Evolutionary conservation across 2,888 invertebrate species (phyloP).

Genomic region (Brachylomia viminalis): DNA sequence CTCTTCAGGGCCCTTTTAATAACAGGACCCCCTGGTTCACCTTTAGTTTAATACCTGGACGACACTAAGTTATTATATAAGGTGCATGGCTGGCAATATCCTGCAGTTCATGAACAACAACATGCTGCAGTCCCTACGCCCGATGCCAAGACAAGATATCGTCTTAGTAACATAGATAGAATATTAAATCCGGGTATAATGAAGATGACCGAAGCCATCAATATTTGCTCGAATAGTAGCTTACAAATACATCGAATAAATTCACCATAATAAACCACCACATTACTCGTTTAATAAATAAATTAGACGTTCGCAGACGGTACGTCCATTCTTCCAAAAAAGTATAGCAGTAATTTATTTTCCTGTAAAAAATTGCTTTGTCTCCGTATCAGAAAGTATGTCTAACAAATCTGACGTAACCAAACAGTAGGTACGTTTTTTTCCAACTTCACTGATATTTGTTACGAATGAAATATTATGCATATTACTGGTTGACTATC

Average conservation of each 20-base stretch:
- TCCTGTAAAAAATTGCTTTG: conserved; percentile 41
- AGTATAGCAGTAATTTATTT: conserved; percentile 42
- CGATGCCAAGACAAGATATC: not conserved
- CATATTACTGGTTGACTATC: not conserved
- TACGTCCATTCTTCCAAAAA: conserved; percentile 27
- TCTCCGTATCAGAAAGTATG: conserved; percentile 52
- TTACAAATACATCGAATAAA: conserved; percentile 28
- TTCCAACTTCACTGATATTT: conserved; percentile 45
- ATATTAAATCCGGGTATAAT: conserved; percentile 12
- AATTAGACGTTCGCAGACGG: conserved; percentile 27
- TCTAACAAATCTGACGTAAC: conserved; percentile 51
- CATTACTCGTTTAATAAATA: conserved; percentile 37
- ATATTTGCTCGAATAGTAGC: not conserved
- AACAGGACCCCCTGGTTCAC: conserved; percentile 30
- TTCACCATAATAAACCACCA: not conserved
- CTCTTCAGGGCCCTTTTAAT: conserved; percentile 22
- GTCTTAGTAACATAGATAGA: not conserved
- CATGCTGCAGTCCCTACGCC: conserved; percentile 8
- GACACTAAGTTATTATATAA: conserved; percentile 26
- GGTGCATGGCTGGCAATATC: conserved; percentile 24
- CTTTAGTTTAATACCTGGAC: conserved; percentile 33
- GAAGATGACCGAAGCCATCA: not conserved
- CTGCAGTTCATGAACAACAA: conserved; percentile 33
- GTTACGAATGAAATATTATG: conserved; percentile 47
- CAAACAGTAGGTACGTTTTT: conserved; percentile 30